phyloP scores from a whole-genome alignment of 1,140 invertebrate genomes.

The Colletes gigas region DNA sequence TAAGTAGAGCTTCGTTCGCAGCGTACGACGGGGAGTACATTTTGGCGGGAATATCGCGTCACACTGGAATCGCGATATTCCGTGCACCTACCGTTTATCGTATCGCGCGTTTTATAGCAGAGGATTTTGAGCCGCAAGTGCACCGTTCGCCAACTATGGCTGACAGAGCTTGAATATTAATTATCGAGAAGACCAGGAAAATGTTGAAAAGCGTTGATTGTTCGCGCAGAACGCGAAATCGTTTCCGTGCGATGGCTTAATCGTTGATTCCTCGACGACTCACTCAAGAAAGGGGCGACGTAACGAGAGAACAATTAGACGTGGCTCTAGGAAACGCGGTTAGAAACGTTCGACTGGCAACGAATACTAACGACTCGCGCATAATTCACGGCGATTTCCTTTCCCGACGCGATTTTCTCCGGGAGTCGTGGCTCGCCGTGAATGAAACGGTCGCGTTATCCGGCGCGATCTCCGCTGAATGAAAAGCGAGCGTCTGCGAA shows the following conservation, averaged over 20 bases:
- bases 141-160: too few relatives aligned
- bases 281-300: neutral
- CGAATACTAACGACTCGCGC: constrained; percentile 6
- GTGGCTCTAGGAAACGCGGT: neutral
- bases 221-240: too few relatives aligned
- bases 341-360: neutral
- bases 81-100: too few relatives aligned
- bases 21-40: neutral
- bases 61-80: neutral
- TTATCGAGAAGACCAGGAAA: too few relatives aligned
- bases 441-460: constrained; percentile 28
- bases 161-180: too few relatives aligned
- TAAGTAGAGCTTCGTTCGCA: neutral
- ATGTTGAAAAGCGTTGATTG: too few relatives aligned
- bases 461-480: constrained; percentile 12
- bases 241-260: neutral
- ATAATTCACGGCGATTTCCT: constrained; percentile 38
- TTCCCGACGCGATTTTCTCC: constrained; percentile 29
- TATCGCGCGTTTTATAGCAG: too few relatives aligned
- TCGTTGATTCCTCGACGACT: neutral
- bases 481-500: neutral
- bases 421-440: neutral
- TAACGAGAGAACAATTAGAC: constrained; percentile 23
- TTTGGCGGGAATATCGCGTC: neutral
- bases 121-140: too few relatives aligned